Evolutionary conservation across 2,888 invertebrate genomes (phyloP).

Genomic region (Linhomoeus sp.): DNA sequence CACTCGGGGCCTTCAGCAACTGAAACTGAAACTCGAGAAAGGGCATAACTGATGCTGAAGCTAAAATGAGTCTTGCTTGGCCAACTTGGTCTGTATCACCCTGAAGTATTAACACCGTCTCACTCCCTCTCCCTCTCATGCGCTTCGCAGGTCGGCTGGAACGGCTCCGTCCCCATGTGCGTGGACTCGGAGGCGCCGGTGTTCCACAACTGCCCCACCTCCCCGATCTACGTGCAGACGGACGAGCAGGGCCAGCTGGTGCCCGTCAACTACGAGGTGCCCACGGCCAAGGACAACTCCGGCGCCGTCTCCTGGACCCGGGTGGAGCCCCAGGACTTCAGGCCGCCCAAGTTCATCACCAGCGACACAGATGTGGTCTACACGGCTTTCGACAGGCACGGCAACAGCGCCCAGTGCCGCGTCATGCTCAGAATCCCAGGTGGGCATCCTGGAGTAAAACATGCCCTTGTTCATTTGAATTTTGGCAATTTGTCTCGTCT

Average conservation of each 20-base stretch:
- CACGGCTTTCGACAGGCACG: slow-evolving; percentile 87
- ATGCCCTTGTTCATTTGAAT: no score
- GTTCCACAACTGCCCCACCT: slow-evolving; percentile 85
- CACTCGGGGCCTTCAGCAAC: no score
- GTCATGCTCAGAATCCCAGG: slow-evolving; percentile 54
- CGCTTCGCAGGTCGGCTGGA: slow-evolving; percentile 29
- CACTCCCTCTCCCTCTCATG: no score
- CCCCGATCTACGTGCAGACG: slow-evolving; percentile 62
- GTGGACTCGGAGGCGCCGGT: slow-evolving; percentile 77
- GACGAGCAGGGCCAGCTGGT: slow-evolving; percentile 61
- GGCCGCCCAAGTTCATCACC: slow-evolving; percentile 17
- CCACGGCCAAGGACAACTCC: slow-evolving; percentile 79
- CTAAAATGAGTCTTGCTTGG: no score
- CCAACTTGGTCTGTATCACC: no score
- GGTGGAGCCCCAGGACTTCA: slow-evolving; percentile 69
- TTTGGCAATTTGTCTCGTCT: no score
- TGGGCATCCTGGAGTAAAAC: slow-evolving; percentile 20
- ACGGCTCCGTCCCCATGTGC: slow-evolving; percentile 24
- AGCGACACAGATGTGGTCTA: slow-evolving; percentile 71
- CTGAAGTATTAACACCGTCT: no score
- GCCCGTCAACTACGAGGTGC: slow-evolving; percentile 77
- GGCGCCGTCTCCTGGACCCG: slow-evolving; percentile 64
- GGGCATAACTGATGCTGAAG: no score
- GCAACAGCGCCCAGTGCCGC: slow-evolving; percentile 88
- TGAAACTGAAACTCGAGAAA: no score